Base-by-base conservation (phyloP, 2,888 invertebrate genomes). In the Hirudinaria manillensis region DNA sequence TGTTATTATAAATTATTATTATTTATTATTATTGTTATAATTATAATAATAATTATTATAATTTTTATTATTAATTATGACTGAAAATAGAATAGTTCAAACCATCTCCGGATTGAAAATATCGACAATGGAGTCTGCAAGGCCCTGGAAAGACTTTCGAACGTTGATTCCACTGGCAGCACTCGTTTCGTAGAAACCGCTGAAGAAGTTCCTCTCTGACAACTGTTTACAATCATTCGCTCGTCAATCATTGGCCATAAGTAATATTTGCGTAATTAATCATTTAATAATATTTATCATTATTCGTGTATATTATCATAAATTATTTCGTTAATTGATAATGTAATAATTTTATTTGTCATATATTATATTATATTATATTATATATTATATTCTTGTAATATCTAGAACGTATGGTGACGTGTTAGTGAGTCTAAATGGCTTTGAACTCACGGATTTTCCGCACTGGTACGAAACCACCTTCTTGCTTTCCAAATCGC, bases 111-210 rank as follows among this genome's bases (percentile, higher is more conserved):
- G 83, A 75, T 83, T 78, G 76, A 81, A 82, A 1, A 81, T 81
- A 29, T 84, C 84, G 0, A 82, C 82, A 67, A 83, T 80, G 77
- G 81, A 80, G 67, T 80, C 81, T 0, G 83, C 83, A 24, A 84
- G 77, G 53, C 78, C 77, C 27, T 81, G 79, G 78, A 84, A 83
- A 4, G 81, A 81, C 6, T 77, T 72, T 38, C 79, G 78, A 6
- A 83, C 81, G 77, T 83, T 82, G n/a, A 78, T 77, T n/a, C 81
- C 81, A 2, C 80, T 80, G 70, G 80, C 81, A 6, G 83, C 83
- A 70, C 83, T 83, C 0, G 82, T 83, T 76, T 84, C 83, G 38
- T 80, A 79, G 77, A 82, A 83, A 29, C 80, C 83, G 72, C 81
- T 81, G 10, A 81, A 80, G 77, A 82, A 79, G 75, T 81, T 80